A percentile compares a stretch with the other conserved stretches of the same genome.
These are phyloP conservation scores for Rhynchophorus ferrugineus DNA, from an alignment of 1,140 invertebrate species.

Conservation along the genomic window DNA sequence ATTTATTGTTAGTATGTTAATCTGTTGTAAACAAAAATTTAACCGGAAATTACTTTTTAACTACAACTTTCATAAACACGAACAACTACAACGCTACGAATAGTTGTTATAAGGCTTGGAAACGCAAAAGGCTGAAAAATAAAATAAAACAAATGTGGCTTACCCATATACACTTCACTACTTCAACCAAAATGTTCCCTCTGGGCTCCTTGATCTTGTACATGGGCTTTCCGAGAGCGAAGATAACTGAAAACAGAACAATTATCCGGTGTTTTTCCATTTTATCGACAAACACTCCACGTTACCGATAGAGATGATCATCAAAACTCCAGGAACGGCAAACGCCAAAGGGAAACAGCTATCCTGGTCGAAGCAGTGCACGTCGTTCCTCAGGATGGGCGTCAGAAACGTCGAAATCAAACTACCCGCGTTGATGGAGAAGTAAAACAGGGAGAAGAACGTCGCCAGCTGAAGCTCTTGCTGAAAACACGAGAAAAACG, in stretches of 20 bases:
- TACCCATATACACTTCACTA: constrained; percentile 70
- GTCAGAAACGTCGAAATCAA: constrained; percentile 85
- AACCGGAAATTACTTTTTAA: no score
- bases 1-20: no score
- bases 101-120: no score
- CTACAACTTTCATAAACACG: no score
- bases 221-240: constrained; percentile 64
- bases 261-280: neutral
- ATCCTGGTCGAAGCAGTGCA: constrained; percentile 72
- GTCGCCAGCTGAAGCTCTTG: constrained; percentile 66
- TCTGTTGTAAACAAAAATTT: no score
- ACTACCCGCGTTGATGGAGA: constrained; percentile 87
- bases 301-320: constrained; percentile 70
- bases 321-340: constrained; percentile 79
- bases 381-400: constrained; percentile 74
- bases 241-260: constrained; percentile 63
- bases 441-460: constrained; percentile 93
- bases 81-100: no score
- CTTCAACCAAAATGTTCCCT: constrained; percentile 75
- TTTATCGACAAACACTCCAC: neutral
- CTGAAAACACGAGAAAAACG: constrained; percentile 11
- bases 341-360: constrained; percentile 89
- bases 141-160: no score
- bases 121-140: no score
- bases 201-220: constrained; percentile 73